phyloP scores from a whole-genome alignment of 2,797 vertebrate species.

The Typhlichthys eigenmanni region DNA sequence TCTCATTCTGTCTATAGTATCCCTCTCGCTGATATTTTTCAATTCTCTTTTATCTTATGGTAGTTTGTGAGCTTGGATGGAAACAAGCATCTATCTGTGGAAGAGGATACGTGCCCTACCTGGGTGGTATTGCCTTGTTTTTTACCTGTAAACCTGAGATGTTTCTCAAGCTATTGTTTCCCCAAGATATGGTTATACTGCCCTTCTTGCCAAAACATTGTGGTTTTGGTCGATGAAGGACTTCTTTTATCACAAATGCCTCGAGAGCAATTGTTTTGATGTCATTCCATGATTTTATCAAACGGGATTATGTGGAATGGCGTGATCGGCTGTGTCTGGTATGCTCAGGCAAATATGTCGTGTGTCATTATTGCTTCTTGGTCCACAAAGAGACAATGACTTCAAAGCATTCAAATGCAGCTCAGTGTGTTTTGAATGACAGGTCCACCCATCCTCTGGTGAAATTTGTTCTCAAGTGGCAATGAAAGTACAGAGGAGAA shows the following conservation, averaged over 20 bases:
- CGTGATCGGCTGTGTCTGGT: constrained; percentile 44
- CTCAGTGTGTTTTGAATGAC: constrained; percentile 11
- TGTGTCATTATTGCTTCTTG: constrained; percentile 44
- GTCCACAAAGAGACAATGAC: constrained; percentile 38
- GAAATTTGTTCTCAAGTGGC: constrained; percentile 9
- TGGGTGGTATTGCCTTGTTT: constrained; percentile 50
- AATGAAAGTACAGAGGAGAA: constrained; percentile 5
- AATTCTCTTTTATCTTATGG: constrained; percentile 71
- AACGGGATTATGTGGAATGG: constrained; percentile 25
- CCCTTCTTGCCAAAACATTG: constrained; percentile 39
- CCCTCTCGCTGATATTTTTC: constrained; percentile 39
- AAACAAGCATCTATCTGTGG: constrained; percentile 37
- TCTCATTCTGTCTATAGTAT: constrained; percentile 37
- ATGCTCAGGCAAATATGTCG: constrained; percentile 49
- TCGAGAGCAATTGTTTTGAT: constrained; percentile 46
- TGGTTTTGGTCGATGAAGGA: constrained; percentile 28
- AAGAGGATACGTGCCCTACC: constrained; percentile 66
- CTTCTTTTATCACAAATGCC: constrained; percentile 52
- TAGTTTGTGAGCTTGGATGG: constrained; percentile 47
- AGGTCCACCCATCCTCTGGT: constrained; percentile 3
- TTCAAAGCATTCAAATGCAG: constrained; percentile 49
- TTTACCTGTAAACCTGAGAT: constrained; percentile 65
- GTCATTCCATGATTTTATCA: constrained; percentile 50
- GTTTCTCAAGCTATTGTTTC: constrained; percentile 61
- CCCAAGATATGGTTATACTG: constrained; percentile 26